Percentiles rank a stretch among this genome's conserved stretches.
Conservation (phyloP, 2,113 vertebrate species). For the Parus major region DNA sequence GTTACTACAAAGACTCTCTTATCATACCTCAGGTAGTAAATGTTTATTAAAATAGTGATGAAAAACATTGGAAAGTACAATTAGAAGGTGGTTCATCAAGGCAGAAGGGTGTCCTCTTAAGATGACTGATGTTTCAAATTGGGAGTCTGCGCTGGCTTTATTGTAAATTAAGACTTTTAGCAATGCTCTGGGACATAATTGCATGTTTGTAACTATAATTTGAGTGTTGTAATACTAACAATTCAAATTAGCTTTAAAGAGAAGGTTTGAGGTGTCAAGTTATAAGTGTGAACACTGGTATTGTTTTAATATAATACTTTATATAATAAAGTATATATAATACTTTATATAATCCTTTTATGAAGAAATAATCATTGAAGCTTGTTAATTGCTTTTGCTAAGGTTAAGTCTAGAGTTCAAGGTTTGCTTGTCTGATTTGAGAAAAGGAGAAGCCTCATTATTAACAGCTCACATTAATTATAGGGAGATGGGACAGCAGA, state of each 20-base stretch:
- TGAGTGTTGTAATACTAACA: background rate
- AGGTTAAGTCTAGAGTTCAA: background rate
- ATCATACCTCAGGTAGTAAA: background rate
- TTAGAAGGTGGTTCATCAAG: background rate
- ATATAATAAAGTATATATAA: too few species aligned
- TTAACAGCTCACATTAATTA: background rate
- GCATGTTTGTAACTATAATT: background rate
- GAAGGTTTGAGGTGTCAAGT: background rate
- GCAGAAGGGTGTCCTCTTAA: background rate
- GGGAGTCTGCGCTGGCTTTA: background rate
- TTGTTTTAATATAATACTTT: background rate
- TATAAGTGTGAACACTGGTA: background rate
- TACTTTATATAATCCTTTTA: too few species aligned
- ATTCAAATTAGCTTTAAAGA: background rate
- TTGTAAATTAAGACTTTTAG: background rate
- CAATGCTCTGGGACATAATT: background rate
- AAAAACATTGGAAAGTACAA: background rate
- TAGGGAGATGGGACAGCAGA: background rate
- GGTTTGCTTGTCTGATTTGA: background rate
- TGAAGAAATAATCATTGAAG: background rate
- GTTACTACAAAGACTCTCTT: background rate
- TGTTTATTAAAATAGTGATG: background rate
- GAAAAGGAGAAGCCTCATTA: background rate
- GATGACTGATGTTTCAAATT: background rate
- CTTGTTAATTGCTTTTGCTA: background rate